Conservation (phyloP, 2,113 vertebrate species). For the Gasterosteus nipponicus region DNA sequence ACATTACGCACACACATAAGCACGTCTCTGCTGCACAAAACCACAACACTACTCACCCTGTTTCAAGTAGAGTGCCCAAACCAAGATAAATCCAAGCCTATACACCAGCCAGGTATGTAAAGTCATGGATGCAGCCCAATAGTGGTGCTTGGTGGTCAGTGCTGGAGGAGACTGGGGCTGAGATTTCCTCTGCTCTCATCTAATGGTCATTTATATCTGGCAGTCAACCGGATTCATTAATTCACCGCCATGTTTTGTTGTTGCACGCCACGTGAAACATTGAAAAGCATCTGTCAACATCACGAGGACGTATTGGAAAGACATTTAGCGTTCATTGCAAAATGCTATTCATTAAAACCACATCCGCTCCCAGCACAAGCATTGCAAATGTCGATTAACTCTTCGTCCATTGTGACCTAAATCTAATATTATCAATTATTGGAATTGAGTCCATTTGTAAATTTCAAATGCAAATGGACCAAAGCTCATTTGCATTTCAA, state of each 20-base stretch:
- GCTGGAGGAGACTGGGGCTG: conserved; percentile 37
- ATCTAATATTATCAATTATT: conserved; percentile 39
- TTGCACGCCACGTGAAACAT: conserved; percentile 53
- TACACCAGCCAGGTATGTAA: conserved; percentile 76
- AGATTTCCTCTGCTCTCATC: conserved; percentile 56
- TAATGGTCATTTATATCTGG: conserved; percentile 51
- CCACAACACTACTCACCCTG: conserved; percentile 71
- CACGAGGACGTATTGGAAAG: conserved; percentile 62
- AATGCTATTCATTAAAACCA: conserved; percentile 46
- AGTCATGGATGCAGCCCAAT: conserved; percentile 83
- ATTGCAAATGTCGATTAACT: conserved; percentile 51
- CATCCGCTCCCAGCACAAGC: conserved; percentile 18
- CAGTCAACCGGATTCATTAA: conserved; percentile 53
- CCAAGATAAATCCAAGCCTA: conserved; percentile 77
- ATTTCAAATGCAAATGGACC: not conserved
- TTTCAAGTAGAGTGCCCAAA: conserved; percentile 70
- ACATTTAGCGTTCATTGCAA: conserved; percentile 45
- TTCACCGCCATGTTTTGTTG: conserved; percentile 32
- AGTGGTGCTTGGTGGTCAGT: conserved; percentile 53
- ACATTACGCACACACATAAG: not conserved
- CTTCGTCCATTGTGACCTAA: conserved; percentile 28
- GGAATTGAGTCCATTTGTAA: not conserved
- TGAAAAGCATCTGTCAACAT: conserved; percentile 70
- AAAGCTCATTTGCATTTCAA: conserved; percentile 21
- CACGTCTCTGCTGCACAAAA: not conserved